Conservation (phyloP, 2,888 invertebrate genomes). For the Chrysotoxum bicinctum region DNA sequence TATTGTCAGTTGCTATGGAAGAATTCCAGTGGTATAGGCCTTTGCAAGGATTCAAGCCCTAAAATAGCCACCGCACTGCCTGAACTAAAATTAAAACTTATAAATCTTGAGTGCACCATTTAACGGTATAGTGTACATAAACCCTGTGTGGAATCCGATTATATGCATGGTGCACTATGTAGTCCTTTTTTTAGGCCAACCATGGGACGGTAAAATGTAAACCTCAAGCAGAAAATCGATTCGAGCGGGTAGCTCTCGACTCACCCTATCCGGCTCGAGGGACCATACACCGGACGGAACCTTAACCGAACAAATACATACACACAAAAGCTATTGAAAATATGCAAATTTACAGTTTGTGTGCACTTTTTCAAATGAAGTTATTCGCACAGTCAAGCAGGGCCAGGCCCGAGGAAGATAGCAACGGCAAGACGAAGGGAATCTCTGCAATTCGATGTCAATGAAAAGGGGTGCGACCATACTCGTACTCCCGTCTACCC, state of each 20-base stretch:
- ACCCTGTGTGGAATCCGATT: conserved; percentile 52
- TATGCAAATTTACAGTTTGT: conserved; percentile 67
- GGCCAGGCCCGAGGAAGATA: conserved; percentile 1
- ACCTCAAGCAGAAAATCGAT: conserved; percentile 63
- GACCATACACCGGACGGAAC: conserved; percentile 6
- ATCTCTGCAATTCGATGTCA: conserved; percentile 53
- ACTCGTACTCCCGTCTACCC: background rate
- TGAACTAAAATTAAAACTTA: conserved; percentile 65
- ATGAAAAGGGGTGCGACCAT: conserved; percentile 4
- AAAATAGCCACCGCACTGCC: conserved; percentile 37
- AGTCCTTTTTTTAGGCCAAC: conserved; percentile 41
- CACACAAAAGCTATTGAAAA: conserved; percentile 44
- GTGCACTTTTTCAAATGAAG: conserved; percentile 68
- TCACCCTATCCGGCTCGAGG: conserved; percentile 26
- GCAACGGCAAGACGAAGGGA: background rate
- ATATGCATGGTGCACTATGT: conserved; percentile 36
- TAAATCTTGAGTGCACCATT: conserved; percentile 69
- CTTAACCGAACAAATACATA: background rate
- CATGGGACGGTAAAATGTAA: conserved; percentile 30
- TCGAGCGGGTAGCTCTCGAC: background rate
- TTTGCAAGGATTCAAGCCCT: conserved; percentile 20
- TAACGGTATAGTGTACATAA: conserved; percentile 66
- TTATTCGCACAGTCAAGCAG: conserved; percentile 57
- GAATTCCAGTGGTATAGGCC: conserved; percentile 33
- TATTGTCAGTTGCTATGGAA: background rate